Percentiles rank a stretch among this genome's conserved stretches.
phyloP scores from a whole-genome alignment of 2,888 invertebrate genomes.

The Spilarctia lutea region DNA sequence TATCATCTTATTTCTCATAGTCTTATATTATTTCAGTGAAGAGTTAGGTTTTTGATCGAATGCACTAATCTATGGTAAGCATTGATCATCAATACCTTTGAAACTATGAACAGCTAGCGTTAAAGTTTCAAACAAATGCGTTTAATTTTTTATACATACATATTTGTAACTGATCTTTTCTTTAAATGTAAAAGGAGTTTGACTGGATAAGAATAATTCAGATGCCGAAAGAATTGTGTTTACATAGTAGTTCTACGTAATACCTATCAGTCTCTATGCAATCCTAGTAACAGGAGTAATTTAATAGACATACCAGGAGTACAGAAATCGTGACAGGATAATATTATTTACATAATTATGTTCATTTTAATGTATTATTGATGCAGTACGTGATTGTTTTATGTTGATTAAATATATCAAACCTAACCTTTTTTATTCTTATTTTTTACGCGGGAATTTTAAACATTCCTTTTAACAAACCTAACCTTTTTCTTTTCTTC shows the following conservation, averaged over 20 bases:
- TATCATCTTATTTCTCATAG: not conserved
- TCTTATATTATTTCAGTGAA: not conserved
- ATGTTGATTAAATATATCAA: not conserved
- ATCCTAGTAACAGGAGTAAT: constrained; percentile 25
- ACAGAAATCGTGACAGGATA: not conserved
- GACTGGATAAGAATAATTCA: constrained; percentile 1
- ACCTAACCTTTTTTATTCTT: too few relatives aligned
- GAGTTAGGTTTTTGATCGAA: not conserved
- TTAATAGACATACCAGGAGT: constrained; percentile 17
- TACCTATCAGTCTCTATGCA: not conserved
- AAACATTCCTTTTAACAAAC: too few relatives aligned
- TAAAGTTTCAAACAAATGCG: not conserved
- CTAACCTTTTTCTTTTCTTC: too few relatives aligned
- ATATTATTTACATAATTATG: not conserved
- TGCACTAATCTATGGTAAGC: not conserved
- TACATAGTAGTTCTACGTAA: not conserved
- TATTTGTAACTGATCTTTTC: not conserved
- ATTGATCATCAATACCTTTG: not conserved
- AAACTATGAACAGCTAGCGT: not conserved
- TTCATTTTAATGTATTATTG: not conserved
- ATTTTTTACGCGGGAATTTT: too few relatives aligned
- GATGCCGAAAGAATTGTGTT: not conserved
- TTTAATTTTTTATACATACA: not conserved
- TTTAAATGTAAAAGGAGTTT: not conserved
- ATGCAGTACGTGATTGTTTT: not conserved